Conservation (phyloP, 2,888 invertebrate species). For the Phaedon cochleariae region DNA sequence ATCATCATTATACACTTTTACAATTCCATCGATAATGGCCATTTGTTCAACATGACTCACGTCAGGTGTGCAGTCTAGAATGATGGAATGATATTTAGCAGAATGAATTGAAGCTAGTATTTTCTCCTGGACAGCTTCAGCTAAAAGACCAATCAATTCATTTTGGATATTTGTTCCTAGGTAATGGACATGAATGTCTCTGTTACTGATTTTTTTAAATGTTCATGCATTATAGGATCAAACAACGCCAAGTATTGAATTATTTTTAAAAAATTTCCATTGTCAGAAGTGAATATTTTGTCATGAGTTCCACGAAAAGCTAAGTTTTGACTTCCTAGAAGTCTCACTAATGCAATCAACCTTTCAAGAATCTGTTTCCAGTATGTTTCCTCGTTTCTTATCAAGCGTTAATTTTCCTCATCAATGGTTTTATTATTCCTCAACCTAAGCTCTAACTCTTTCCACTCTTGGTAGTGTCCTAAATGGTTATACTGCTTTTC, state of each 20-base stretch:
- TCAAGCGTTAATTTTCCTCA: background rate
- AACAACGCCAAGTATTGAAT: background rate
- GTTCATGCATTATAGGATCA: constrained; percentile 17
- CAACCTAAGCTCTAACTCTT: constrained; percentile 7
- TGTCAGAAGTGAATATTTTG: background rate
- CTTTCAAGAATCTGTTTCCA: background rate
- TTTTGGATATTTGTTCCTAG: constrained; percentile 20
- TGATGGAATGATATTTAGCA: constrained; percentile 46
- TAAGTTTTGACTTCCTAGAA: constrained; percentile 8
- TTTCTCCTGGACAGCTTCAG: background rate
- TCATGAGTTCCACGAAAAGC: constrained; percentile 1
- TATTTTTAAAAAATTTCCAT: constrained; percentile 16
- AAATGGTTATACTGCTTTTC: background rate
- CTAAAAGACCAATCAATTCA: constrained; percentile 21
- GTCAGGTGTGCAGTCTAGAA: constrained; percentile 46
- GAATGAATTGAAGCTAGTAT: constrained; percentile 16
- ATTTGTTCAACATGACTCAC: constrained; percentile 44
- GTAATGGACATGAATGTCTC: constrained; percentile 11
- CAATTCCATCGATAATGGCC: constrained; percentile 30
- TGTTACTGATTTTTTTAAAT: background rate
- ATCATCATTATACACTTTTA: background rate
- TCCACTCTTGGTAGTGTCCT: background rate
- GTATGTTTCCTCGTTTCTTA: background rate
- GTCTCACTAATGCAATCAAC: background rate
- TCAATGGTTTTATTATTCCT: background rate